These are phyloP conservation scores for Halisarca cf. caerulea DNA, from an alignment of 37 sponge, comb jelly and placozoan genomes.

Conservation along the genomic window DNA sequence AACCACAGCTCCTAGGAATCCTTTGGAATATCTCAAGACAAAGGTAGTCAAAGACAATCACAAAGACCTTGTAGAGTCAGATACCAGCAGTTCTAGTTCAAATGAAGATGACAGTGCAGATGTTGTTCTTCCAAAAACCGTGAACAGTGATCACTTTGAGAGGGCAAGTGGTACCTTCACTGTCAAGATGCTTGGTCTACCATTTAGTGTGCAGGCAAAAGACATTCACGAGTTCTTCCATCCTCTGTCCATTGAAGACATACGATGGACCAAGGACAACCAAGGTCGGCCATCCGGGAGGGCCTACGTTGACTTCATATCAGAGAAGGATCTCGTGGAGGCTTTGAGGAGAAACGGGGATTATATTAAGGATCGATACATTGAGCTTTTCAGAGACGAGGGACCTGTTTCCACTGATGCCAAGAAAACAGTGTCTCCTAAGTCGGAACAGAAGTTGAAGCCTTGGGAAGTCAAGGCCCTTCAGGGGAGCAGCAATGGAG, in stretches of 20 bases:
- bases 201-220: conserved; percentile 74
- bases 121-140: neutral
- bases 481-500: neutral
- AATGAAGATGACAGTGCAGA: neutral
- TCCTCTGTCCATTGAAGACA: conserved; percentile 59
- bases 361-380: conserved; percentile 84
- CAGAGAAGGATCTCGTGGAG: conserved; percentile 70
- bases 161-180: conserved; percentile 52
- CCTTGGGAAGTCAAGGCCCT: conserved; percentile 67
- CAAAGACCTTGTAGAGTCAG: neutral
- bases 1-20: neutral
- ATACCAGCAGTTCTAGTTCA: neutral
- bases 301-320: conserved; percentile 89
- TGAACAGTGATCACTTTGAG: neutral
- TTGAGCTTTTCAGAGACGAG: conserved; percentile 81
- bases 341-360: conserved; percentile 80
- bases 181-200: conserved; percentile 88
- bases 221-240: conserved; percentile 90
- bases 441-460: conserved; percentile 29
- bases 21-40: conserved; percentile 60
- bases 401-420: conserved; percentile 14
- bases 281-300: conserved; percentile 84
- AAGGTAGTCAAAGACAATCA: conserved; percentile 44
- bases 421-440: neutral
- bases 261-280: conserved; percentile 63